A percentile compares a stretch with the other conserved stretches of the same genome.
Evolutionary conservation across 2,888 invertebrate genomes (phyloP).

Genomic region (Danaus chrysippus): DNA sequence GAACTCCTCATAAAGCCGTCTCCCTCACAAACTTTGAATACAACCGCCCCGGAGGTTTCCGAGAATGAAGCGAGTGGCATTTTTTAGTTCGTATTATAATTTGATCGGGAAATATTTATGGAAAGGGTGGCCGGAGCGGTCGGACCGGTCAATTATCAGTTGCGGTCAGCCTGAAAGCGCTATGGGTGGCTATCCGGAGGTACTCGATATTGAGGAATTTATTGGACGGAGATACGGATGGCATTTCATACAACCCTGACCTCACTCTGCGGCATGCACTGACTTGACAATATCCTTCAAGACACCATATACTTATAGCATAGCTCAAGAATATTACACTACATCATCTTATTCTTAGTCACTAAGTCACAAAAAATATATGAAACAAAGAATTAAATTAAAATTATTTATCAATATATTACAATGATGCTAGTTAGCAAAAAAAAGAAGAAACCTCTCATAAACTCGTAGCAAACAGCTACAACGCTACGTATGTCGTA

Average conservation of each 20-base stretch:
- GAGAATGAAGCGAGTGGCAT: slow-evolving; percentile 71
- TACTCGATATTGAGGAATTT: slow-evolving; percentile 57
- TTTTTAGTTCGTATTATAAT: slow-evolving; percentile 76
- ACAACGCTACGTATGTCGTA: slow-evolving; percentile 60
- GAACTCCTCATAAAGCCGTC: slow-evolving; percentile 40
- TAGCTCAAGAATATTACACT: neutral
- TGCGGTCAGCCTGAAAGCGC: slow-evolving; percentile 58
- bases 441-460: slow-evolving; percentile 3
- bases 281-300: slow-evolving; percentile 15
- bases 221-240: slow-evolving; percentile 53
- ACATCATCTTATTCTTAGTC: neutral
- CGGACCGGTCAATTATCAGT: slow-evolving; percentile 75
- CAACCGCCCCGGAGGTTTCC: slow-evolving; percentile 70
- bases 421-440: neutral
- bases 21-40: slow-evolving; percentile 61
- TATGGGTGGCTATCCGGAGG: slow-evolving; percentile 61
- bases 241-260: slow-evolving; percentile 62
- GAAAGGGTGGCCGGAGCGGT: slow-evolving; percentile 70
- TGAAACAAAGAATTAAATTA: neutral
- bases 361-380: neutral
- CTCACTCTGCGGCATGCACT: slow-evolving; percentile 36
- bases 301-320: neutral
- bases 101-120: slow-evolving; percentile 79
- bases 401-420: neutral
- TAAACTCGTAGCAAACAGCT: slow-evolving; percentile 58